Evolutionary conservation across 2,113 vertebrate genomes (phyloP), one percentile per base, ranked within the genome.

Genomic region (Eptatretus burgeri): DNA sequence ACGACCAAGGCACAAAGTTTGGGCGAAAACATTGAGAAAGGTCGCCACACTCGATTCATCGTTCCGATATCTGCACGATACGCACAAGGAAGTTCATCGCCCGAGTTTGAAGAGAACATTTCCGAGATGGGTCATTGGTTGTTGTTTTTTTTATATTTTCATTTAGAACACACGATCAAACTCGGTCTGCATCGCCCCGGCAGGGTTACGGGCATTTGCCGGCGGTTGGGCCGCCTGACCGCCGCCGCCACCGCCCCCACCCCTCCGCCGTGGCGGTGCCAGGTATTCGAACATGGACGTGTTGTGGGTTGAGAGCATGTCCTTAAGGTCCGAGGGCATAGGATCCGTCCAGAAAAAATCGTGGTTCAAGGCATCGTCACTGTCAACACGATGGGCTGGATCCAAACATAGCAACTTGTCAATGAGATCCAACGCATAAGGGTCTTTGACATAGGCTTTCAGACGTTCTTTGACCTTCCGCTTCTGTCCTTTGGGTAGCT

Each of bases 321-420:
- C 86, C 71, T 94, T 98, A 66, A 98, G 81, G 74, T 98, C 91
- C 0, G 89, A 95, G 1, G 91, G 91, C 91, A 98, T 98, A 49
- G 91, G 91, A 72, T 98, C 89, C 0, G 85, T 93, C 91, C 91
- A 98, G 78, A 98, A 98, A 77, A 98, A 98, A 74, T 98, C 89
- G 0, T 98, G 89, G 72, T 98, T 98, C 62, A 95, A 80, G 0
- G 91, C 91, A 0, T 98, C 89, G 0, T 98, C 91, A 0, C 91
- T 98, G 76, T 98, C 89, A 0, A 75, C 85, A 52, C 91, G 79
- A 72, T 91, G 85, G 0, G 80, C 73, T 0, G 89, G 89, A 50
- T 95, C 87, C 67, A 98, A 76, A n/a, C 95, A 88, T 66, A 98
- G 77, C n/a, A 98, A 72, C 64, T 85, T 93, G 66, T 98, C 91